Percentiles rank a stretch among this genome's conserved stretches.
Evolutionary conservation across 2,888 invertebrate species (phyloP).

Genomic region (Lingula anatina): DNA sequence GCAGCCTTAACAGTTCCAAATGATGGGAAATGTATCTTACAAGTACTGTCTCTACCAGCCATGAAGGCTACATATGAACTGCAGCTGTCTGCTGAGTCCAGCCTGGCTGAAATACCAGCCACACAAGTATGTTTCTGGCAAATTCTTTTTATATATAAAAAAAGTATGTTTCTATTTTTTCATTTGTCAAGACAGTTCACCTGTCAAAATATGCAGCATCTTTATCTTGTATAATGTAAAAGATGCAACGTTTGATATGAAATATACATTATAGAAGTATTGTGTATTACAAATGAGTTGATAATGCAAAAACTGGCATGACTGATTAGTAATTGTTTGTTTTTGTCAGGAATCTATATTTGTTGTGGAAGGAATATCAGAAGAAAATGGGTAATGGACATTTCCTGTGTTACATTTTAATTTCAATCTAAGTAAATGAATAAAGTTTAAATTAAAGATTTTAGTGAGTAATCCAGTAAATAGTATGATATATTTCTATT

Average conservation of each 20-base stretch:
- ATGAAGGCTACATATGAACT: slow-evolving; percentile 19
- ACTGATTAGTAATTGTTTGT: background rate
- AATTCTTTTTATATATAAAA: too few species aligned
- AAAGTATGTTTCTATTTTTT: too few species aligned
- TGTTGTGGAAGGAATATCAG: slow-evolving; percentile 23
- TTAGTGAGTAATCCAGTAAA: background rate
- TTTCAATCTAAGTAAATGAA: background rate
- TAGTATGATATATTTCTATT: background rate
- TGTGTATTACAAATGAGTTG: background rate
- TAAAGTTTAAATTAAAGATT: slow-evolving; percentile 13
- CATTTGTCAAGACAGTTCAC: too few species aligned
- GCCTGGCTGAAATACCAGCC: slow-evolving; percentile 11
- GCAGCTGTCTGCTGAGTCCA: slow-evolving; percentile 20
- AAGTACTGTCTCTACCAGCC: slow-evolving; percentile 19
- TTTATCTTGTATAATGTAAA: too few species aligned
- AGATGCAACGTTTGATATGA: slow-evolving; percentile 17
- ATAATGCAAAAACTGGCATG: background rate
- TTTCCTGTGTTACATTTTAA: background rate
- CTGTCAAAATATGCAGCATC: too few species aligned
- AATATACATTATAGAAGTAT: background rate
- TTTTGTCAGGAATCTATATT: slow-evolving; percentile 27
- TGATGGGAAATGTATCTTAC: slow-evolving; percentile 14
- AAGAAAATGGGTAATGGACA: slow-evolving; percentile 2
- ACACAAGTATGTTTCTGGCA: background rate
- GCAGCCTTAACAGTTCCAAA: slow-evolving; percentile 16